Evolutionary conservation across 1,140 invertebrate genomes (phyloP).

Genomic region (Hylaeus volcanicus): DNA sequence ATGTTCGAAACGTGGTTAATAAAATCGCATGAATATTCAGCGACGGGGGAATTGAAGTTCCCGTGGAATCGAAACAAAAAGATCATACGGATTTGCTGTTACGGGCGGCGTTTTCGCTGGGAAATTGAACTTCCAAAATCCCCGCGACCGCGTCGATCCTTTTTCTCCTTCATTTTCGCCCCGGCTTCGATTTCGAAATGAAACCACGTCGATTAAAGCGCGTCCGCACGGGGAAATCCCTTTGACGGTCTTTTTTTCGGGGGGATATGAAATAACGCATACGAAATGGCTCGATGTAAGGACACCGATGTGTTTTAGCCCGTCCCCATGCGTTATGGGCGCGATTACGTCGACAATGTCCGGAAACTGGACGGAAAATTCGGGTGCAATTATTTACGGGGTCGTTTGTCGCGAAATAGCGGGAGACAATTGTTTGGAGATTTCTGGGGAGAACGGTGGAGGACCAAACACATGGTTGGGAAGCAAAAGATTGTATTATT

Average conservation of each 20-base stretch:
- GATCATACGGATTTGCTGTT: slow-evolving; percentile 57
- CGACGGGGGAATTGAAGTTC: slow-evolving; percentile 54
- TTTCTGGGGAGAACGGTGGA: neutral
- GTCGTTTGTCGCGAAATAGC: slow-evolving; percentile 26
- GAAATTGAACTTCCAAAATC: slow-evolving; percentile 65
- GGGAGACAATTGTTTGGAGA: no score
- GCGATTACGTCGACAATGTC: slow-evolving; percentile 1
- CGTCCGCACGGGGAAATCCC: slow-evolving; percentile 18
- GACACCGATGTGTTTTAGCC: neutral
- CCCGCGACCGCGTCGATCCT: slow-evolving; percentile 34
- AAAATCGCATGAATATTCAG: slow-evolving; percentile 68
- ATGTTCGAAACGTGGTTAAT: slow-evolving; percentile 66
- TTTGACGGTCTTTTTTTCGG: neutral
- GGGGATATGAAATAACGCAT: no score
- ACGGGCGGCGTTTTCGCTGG: slow-evolving; percentile 31
- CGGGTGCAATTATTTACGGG: slow-evolving; percentile 13
- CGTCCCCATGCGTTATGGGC: neutral
- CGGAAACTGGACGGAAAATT: neutral
- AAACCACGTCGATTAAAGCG: slow-evolving; percentile 53
- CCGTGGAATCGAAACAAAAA: slow-evolving; percentile 63
- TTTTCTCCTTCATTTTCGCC: slow-evolving; percentile 14
- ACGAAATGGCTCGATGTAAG: neutral
- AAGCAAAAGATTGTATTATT: no score
- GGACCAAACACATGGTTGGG: no score
- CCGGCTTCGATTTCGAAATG: slow-evolving; percentile 50